Base-by-base conservation (phyloP, 2,797 vertebrate species). In the Hypotaenidia philippensis region DNA sequence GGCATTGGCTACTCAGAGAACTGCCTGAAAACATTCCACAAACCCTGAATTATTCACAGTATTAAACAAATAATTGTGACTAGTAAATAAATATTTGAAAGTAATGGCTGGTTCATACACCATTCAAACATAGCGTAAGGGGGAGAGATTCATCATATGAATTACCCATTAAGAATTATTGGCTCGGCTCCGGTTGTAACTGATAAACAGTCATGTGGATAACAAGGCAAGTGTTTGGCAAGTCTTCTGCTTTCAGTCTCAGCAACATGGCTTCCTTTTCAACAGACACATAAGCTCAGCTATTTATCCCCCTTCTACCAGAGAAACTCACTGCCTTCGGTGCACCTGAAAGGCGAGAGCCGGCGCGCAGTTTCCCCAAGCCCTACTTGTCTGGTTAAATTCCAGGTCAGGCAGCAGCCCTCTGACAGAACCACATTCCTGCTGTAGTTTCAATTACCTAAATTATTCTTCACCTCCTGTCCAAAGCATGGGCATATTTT, bases 41-140 rank as follows among this genome's bases (percentile, higher is more conserved):
- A 90, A 41, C 93, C 89, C 90, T 94, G 94, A 96, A 96, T 95
- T 96, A 97, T 95, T 94, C 95, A 91, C 91, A 90, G 87, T 79
- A 84, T 94, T 97, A 96, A 96, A 95, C 94, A 97, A 96, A 96
- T 96, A 97, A 97, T 95, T 96, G 94, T 96, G 95, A 96, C 82
- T 91, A 94, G 93, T 93, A 97, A 97, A 97, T 94, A 97, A 96
- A 96, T 96, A 96, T 96, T 96, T 96, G 94, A 94, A 93, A 96
- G 94, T 70, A 96, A 93, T 91, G 96, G 80, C 87, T 84, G 80
- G 59, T 86, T 94, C 93, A 94, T 63, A 72, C 76, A 84, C 93
- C 85, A 96, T 94, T 97, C 93, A 96, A 89, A 90, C 93, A 40
- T 5, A 84, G 93, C 10, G 63, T 94, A 74, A 86, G 93, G 90